Evolutionary conservation across 2,888 invertebrate genomes (phyloP).

Genomic region (Bembecia ichneumoniformis): DNA sequence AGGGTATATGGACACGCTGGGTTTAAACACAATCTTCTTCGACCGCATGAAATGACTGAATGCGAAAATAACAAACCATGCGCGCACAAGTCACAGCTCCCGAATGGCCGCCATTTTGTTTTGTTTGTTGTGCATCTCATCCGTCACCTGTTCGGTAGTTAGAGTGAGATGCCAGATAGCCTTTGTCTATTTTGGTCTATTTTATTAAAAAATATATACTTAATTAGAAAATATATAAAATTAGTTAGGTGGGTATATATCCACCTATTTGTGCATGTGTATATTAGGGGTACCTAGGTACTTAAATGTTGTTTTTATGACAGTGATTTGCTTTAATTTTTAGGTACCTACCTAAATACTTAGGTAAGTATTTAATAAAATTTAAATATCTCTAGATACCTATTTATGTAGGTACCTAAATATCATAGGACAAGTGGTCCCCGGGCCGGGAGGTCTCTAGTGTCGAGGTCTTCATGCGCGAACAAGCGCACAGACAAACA

Average conservation of each 20-base stretch:
- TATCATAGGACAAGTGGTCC: too few species aligned
- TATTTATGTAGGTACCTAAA: background rate
- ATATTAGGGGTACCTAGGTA: too few species aligned
- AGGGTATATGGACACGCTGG: background rate
- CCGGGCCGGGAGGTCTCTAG: too few species aligned
- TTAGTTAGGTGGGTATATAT: background rate
- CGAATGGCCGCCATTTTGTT: slow-evolving; percentile 52
- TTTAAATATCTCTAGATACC: background rate
- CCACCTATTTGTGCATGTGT: background rate
- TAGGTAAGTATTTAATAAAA: background rate
- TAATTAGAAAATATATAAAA: background rate
- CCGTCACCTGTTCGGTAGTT: slow-evolving; percentile 26
- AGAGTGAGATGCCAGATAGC: slow-evolving; percentile 25
- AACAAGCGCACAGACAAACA: too few species aligned
- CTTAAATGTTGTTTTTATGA: too few species aligned
- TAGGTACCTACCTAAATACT: background rate
- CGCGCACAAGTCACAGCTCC: slow-evolving; percentile 10
- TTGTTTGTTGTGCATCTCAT: slow-evolving; percentile 10
- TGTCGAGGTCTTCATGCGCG: too few species aligned
- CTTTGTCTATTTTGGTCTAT: too few species aligned
- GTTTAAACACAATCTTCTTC: too few species aligned
- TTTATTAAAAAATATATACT: background rate
- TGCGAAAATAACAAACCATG: too few species aligned
- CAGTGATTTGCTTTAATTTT: too few species aligned
- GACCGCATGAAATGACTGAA: too few species aligned